A percentile compares a stretch with the other conserved stretches of the same genome.
Evolutionary conservation across 2,113 vertebrate genomes (phyloP).

Genomic region (Dicerorhinus sumatrensis): DNA sequence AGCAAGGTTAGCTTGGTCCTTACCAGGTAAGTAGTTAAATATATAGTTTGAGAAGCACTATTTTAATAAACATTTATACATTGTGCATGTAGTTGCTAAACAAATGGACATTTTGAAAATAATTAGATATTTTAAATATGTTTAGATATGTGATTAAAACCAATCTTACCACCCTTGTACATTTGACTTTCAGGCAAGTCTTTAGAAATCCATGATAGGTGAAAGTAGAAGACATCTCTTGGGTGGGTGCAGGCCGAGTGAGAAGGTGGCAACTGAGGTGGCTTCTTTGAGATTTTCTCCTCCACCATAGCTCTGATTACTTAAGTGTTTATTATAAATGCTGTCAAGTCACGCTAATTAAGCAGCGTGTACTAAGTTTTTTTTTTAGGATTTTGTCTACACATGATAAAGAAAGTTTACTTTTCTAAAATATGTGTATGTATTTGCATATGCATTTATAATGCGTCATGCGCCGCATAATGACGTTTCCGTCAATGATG

Average conservation of each 20-base stretch:
- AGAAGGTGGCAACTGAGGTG: neutral
- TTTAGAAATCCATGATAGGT: neutral
- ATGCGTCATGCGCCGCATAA: no score
- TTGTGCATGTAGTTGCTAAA: neutral
- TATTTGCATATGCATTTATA: neutral
- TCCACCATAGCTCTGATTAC: neutral
- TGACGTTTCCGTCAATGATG: no score
- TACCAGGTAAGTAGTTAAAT: neutral
- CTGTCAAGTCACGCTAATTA: neutral
- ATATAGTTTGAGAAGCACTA: neutral
- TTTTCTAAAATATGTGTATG: neutral
- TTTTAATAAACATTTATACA: constrained; percentile 15
- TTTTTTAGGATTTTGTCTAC: neutral
- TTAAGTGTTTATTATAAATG: constrained; percentile 13
- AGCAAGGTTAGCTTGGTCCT: constrained; percentile 58
- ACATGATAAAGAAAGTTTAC: neutral
- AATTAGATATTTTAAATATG: constrained; percentile 17
- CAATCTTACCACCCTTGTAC: neutral
- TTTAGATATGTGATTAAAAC: constrained; percentile 31
- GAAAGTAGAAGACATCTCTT: neutral
- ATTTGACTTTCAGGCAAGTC: neutral
- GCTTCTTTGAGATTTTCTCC: neutral
- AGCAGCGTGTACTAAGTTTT: neutral
- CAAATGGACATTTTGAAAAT: neutral
- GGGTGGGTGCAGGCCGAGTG: neutral